A percentile compares a stretch with the other conserved stretches of the same genome.
phyloP scores from a whole-genome alignment of 2,888 invertebrate species.

The Meiosimyza decipiens region DNA sequence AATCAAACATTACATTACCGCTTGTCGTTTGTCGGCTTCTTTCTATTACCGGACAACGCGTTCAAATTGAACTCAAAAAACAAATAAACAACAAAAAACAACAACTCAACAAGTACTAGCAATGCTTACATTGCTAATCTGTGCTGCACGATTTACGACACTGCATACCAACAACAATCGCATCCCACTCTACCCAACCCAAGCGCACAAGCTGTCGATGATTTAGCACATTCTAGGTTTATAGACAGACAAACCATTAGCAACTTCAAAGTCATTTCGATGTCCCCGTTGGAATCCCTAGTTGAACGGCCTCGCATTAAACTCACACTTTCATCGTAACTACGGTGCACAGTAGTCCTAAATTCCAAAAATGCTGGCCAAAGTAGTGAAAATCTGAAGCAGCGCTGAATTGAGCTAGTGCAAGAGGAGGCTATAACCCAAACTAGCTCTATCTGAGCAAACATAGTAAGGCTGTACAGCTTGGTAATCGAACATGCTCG shows the following conservation, averaged over 20 bases:
- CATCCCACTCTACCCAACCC: neutral
- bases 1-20: neutral
- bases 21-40: conserved; percentile 14
- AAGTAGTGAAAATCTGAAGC: too few species aligned
- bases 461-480: too few species aligned
- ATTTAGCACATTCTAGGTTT: conserved; percentile 5
- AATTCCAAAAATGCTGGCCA: too few species aligned
- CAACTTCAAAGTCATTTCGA: conserved; percentile 7
- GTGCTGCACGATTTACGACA: conserved; percentile 27
- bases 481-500: too few species aligned
- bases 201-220: neutral
- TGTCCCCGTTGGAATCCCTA: neutral
- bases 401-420: too few species aligned
- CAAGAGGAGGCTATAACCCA: too few species aligned
- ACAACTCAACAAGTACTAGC: neutral
- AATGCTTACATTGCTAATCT: conserved; percentile 22
- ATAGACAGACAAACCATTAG: neutral
- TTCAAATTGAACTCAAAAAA: neutral
- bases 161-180: neutral
- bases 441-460: too few species aligned
- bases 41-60: neutral
- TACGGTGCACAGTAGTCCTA: neutral
- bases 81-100: neutral
- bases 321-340: conserved; percentile 16
- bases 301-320: neutral